Evolutionary conservation across 2,797 vertebrate genomes (phyloP).

Genomic region (Sebastes hubbsi): DNA sequence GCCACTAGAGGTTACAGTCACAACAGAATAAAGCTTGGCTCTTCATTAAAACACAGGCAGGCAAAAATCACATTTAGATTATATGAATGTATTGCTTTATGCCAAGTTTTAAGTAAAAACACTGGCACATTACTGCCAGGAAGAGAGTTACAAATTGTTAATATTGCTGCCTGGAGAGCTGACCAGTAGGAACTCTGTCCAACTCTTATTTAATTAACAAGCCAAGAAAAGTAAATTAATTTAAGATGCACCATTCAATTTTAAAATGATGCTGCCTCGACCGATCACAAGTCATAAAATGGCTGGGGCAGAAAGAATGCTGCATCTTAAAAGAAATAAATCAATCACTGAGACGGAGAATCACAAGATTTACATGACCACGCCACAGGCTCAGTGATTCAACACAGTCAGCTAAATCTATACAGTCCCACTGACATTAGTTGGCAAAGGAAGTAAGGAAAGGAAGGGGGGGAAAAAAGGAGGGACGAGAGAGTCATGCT

Average conservation of each 20-base stretch:
- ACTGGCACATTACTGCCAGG: neutral
- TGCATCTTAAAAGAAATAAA: conserved; percentile 54
- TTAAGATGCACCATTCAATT: conserved; percentile 64
- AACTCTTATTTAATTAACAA: conserved; percentile 51
- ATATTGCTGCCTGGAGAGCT: conserved; percentile 42
- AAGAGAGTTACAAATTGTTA: neutral
- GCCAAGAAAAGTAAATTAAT: conserved; percentile 41
- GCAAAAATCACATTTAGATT: conserved; percentile 4
- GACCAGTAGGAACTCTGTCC: conserved; percentile 20
- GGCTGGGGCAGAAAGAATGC: conserved; percentile 33
- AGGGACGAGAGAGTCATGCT: conserved; percentile 67
- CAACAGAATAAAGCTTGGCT: conserved; percentile 48
- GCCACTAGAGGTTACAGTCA: conserved; percentile 65
- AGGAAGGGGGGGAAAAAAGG: neutral
- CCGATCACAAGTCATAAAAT: conserved; percentile 23
- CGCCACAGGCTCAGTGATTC: conserved; percentile 29
- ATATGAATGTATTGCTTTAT: neutral
- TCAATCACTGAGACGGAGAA: conserved; percentile 40
- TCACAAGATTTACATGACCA: conserved; percentile 32
- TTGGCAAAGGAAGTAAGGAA: conserved; percentile 23
- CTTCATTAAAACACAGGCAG: conserved; percentile 61
- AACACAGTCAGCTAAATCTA: conserved; percentile 50
- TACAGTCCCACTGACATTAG: conserved; percentile 38
- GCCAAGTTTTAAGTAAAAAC: neutral
- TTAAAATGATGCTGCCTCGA: neutral